phyloP scores from a whole-genome alignment of 2,888 invertebrate species.

The Drosophila falleni region DNA sequence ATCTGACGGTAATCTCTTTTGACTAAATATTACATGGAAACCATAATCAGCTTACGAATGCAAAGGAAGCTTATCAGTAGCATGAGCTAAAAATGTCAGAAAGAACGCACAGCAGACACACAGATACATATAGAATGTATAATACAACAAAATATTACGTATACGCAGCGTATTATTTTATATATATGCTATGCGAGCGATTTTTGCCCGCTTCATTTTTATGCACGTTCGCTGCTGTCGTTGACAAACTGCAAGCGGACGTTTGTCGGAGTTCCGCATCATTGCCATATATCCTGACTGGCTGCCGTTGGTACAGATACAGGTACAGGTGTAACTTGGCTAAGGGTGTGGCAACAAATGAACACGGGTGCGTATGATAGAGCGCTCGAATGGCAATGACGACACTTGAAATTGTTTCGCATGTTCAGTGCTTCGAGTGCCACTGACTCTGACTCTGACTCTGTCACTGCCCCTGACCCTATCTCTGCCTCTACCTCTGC shows the following conservation, averaged over 20 bases:
- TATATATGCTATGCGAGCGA: conserved; percentile 11
- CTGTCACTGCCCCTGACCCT: neutral
- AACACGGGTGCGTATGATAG: conserved; percentile 69
- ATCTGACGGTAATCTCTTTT: conserved; percentile 47
- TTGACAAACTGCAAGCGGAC: conserved; percentile 72
- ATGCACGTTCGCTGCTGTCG: conserved; percentile 27
- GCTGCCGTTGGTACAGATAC: conserved; percentile 5
- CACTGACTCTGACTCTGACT: neutral
- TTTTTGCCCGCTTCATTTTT: conserved; percentile 27
- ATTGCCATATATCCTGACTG: conserved; percentile 47
- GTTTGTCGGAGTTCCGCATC: conserved; percentile 29
- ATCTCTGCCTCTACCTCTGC: neutral
- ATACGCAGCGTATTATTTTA: conserved; percentile 51
- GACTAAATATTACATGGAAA: conserved; percentile 34
- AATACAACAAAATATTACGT: conserved; percentile 41
- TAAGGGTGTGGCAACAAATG: conserved; percentile 62
- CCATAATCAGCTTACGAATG: conserved; percentile 71
- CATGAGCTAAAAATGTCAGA: conserved; percentile 10
- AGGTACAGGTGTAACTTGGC: conserved; percentile 19
- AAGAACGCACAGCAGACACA: neutral
- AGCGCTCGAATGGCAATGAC: conserved; percentile 63
- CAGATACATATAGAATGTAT: neutral
- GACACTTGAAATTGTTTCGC: conserved; percentile 75
- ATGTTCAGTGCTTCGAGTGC: conserved; percentile 24
- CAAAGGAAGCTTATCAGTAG: conserved; percentile 9